Conservation (phyloP, 2,113 vertebrate species). For the Hemiprocne comata region DNA sequence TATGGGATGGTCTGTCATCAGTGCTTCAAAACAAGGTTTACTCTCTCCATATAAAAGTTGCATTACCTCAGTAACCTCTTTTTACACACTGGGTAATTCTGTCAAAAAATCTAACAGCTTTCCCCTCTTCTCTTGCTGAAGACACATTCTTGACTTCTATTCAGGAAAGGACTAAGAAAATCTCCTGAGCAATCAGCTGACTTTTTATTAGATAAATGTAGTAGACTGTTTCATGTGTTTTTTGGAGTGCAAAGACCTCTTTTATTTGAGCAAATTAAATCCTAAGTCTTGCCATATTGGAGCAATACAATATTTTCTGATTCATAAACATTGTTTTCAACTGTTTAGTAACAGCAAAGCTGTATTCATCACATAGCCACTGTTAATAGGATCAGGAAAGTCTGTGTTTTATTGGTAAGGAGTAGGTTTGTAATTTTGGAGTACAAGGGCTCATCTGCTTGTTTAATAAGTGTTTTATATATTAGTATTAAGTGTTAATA, state of each 20-base stretch:
- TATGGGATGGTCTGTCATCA: not conserved
- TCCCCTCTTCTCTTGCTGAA: not conserved
- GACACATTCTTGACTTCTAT: not conserved
- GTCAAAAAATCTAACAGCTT: not conserved
- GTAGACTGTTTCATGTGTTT: not conserved
- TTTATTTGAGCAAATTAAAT: not conserved
- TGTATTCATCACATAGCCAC: not conserved
- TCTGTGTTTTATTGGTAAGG: not conserved
- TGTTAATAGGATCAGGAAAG: not conserved
- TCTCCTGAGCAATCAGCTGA: not conserved
- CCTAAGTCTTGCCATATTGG: not conserved
- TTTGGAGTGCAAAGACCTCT: not conserved
- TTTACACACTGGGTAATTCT: not conserved
- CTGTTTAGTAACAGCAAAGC: not conserved
- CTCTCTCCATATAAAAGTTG: not conserved
- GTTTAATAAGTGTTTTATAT: not conserved
- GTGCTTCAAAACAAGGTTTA: not conserved
- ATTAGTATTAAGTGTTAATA: not conserved
- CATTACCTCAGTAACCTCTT: not conserved
- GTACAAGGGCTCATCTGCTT: not conserved
- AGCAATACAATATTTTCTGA: not conserved
- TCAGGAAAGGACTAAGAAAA: not conserved
- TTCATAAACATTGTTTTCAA: not conserved
- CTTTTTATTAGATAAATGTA: not conserved
- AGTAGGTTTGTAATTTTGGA: not conserved